Evolutionary conservation across 2,888 invertebrate species (phyloP).

Genomic region (Trachelus troglodyta): DNA sequence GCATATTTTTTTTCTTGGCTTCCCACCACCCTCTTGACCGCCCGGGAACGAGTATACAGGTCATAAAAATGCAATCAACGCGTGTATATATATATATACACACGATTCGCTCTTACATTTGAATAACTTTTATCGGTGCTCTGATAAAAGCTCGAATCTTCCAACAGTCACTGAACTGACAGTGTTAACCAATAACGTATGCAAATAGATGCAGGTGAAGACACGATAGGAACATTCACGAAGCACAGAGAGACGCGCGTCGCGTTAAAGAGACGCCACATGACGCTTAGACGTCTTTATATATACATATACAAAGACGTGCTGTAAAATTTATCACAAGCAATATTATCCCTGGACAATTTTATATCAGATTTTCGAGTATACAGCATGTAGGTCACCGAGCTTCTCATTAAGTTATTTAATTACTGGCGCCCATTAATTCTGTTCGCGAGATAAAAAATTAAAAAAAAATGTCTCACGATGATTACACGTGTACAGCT

Average conservation of each 20-base stretch:
- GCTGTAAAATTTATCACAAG: too few relatives aligned
- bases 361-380: not conserved
- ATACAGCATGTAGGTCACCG: not conserved
- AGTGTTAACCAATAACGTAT: constrained; percentile 23
- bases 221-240: constrained; percentile 1
- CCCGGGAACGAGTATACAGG: too few relatives aligned
- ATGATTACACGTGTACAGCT: not conserved
- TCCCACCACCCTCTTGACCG: too few relatives aligned
- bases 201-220: constrained; percentile 17
- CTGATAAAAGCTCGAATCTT: constrained; percentile 4
- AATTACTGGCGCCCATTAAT: not conserved
- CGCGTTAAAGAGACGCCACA: too few relatives aligned
- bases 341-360: not conserved
- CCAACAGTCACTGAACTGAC: not conserved
- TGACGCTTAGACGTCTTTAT: too few relatives aligned
- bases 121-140: not conserved
- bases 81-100: not conserved
- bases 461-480: not conserved
- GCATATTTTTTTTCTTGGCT: too few relatives aligned
- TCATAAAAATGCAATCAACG: too few relatives aligned
- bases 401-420: not conserved
- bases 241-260: not conserved
- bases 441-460: not conserved
- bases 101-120: not conserved
- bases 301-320: too few relatives aligned